A percentile compares a stretch with the other conserved stretches of the same genome.
phyloP scores from a whole-genome alignment of 1,140 invertebrate genomes.

The Trypoxylus dichotomus region DNA sequence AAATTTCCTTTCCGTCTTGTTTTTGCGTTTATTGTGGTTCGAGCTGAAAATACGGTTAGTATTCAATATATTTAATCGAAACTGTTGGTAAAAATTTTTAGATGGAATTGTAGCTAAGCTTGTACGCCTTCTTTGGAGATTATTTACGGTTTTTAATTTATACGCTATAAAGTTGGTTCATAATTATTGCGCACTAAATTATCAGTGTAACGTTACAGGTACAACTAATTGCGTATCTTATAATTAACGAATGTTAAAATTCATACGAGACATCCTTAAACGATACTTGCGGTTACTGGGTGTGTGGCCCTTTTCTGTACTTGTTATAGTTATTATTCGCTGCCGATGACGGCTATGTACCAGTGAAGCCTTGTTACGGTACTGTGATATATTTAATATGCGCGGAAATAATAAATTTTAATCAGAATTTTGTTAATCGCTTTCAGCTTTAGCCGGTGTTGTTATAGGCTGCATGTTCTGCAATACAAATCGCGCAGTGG shows the following conservation, averaged over 20 bases:
- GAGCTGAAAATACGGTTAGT: too few relatives aligned
- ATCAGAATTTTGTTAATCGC: not conserved
- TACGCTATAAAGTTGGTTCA: not conserved
- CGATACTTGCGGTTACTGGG: not conserved
- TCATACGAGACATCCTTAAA: slow-evolving; percentile 12
- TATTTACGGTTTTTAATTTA: slow-evolving; percentile 24
- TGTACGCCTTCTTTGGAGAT: slow-evolving; percentile 9
- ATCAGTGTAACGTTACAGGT: slow-evolving; percentile 18
- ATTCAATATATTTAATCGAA: too few relatives aligned
- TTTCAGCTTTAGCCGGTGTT: not conserved
- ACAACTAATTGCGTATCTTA: slow-evolving; percentile 19
- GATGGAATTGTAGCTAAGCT: not conserved
- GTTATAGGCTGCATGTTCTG: too few relatives aligned
- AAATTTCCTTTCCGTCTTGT: too few relatives aligned
- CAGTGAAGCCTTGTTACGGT: not conserved
- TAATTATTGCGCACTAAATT: slow-evolving; percentile 23
- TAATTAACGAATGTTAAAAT: slow-evolving; percentile 20
- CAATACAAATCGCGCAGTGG: too few relatives aligned
- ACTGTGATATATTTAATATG: not conserved
- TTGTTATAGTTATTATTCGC: not conserved
- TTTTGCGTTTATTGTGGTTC: too few relatives aligned
- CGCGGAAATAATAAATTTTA: not conserved
- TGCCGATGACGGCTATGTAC: not conserved
- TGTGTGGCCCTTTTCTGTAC: not conserved
- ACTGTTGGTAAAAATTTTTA: not conserved